Conservation (phyloP, 2,888 invertebrate genomes). For the Drosophila mettleri region DNA sequence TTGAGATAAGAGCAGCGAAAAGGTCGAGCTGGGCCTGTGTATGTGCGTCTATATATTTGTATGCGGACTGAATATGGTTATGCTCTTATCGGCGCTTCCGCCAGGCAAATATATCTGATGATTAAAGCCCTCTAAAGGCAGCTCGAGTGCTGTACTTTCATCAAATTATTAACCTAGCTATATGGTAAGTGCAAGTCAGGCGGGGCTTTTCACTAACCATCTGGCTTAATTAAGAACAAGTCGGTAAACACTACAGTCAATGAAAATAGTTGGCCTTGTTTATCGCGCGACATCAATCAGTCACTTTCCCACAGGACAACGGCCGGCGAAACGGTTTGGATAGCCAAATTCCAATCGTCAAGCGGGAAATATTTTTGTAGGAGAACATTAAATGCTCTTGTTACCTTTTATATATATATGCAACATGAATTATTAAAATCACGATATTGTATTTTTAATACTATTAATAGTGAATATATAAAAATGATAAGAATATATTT, state of each 20-base stretch:
- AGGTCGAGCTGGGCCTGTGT: constrained; percentile 44
- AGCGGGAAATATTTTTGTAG: background rate
- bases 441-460: background rate
- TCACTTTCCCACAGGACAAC: constrained; percentile 68
- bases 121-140: constrained; percentile 63
- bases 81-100: constrained; percentile 60
- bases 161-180: constrained; percentile 64
- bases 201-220: constrained; percentile 47
- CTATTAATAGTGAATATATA: too few relatives aligned
- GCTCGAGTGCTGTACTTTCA: constrained; percentile 39
- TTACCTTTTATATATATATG: background rate
- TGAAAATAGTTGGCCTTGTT: constrained; percentile 78
- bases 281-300: constrained; percentile 71
- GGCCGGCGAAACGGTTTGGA: constrained; percentile 24
- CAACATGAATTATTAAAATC: background rate
- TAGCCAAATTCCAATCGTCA: constrained; percentile 48
- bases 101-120: constrained; percentile 57
- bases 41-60: constrained; percentile 50
- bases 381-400: constrained; percentile 16
- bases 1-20: constrained; percentile 45
- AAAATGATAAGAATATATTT: too few relatives aligned
- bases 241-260: constrained; percentile 66
- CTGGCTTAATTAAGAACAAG: constrained; percentile 79
- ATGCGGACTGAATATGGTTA: constrained; percentile 61
- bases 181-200: constrained; percentile 21